phyloP scores from a whole-genome alignment of 2,113 vertebrate species.

The Indri indri region DNA sequence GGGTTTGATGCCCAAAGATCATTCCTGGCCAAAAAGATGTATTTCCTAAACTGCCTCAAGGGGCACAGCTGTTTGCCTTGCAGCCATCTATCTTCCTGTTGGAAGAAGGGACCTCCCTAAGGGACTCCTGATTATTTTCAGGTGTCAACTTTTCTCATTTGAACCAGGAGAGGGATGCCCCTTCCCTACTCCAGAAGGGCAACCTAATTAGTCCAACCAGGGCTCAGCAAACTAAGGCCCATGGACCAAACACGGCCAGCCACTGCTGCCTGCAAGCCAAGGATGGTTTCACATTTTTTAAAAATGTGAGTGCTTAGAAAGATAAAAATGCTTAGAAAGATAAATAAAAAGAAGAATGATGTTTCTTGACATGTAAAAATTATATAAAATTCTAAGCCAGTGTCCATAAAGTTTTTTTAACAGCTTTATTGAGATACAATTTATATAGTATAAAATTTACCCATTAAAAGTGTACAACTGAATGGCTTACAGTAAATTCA shows the following conservation, averaged over 20 bases:
- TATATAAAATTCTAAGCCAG: constrained; percentile 8
- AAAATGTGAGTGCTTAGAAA: neutral
- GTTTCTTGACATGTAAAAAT: neutral
- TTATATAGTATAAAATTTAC: neutral
- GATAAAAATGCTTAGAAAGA: neutral
- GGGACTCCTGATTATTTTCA: neutral
- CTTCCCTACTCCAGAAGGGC: neutral
- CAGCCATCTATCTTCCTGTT: neutral
- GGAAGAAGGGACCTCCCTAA: neutral
- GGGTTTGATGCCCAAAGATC: neutral
- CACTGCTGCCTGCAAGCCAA: neutral
- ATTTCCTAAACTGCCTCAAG: neutral
- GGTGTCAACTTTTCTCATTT: neutral
- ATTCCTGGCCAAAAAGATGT: neutral
- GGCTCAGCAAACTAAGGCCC: neutral
- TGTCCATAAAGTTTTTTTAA: neutral
- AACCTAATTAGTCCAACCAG: neutral
- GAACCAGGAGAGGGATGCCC: neutral
- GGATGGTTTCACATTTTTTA: neutral
- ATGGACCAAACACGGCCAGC: neutral
- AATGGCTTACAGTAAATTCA: neutral
- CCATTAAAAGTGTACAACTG: neutral
- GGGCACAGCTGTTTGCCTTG: neutral
- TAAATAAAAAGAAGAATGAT: neutral
- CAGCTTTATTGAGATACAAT: neutral